phyloP scores from a whole-genome alignment of 64 coral and sea anemone species.

The Acropora yongei region DNA sequence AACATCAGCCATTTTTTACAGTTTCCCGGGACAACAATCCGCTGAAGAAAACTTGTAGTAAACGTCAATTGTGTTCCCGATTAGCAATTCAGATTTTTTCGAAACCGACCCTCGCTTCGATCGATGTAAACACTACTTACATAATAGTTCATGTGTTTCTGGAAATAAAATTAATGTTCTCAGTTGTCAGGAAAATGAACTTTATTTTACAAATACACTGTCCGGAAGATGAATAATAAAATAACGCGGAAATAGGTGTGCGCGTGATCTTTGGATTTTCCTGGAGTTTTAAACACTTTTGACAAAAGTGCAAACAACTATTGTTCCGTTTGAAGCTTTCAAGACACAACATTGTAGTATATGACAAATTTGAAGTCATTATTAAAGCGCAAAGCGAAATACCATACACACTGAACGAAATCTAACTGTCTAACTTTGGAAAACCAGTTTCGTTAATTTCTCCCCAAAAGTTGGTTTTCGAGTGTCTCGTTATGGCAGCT shows the following conservation, averaged over 20 bases:
- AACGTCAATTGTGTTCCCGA: slow-evolving; percentile 6
- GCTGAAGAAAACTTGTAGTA: background rate
- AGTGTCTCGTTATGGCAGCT: too few species aligned
- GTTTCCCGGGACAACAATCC: slow-evolving; percentile 34
- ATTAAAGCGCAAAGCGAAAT: too few species aligned
- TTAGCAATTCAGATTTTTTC: slow-evolving; percentile 41
- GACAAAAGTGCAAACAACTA: background rate
- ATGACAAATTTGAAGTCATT: background rate
- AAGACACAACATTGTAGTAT: background rate
- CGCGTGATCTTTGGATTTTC: background rate
- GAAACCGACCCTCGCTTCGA: background rate
- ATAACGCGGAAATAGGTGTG: background rate
- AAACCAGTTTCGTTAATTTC: too few species aligned
- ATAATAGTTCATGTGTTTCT: background rate
- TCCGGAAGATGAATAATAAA: background rate
- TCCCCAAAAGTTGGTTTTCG: too few species aligned
- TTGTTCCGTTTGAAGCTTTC: background rate
- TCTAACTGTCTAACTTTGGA: too few species aligned
- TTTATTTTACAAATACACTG: background rate
- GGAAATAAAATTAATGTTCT: background rate
- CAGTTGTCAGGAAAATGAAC: background rate
- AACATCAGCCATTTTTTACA: background rate
- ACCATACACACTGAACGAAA: too few species aligned
- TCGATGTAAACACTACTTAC: background rate
- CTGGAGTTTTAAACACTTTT: background rate